Base-by-base conservation (phyloP, 53 echinoderm and acorn worm species). In the Luidia sarsii region DNA sequence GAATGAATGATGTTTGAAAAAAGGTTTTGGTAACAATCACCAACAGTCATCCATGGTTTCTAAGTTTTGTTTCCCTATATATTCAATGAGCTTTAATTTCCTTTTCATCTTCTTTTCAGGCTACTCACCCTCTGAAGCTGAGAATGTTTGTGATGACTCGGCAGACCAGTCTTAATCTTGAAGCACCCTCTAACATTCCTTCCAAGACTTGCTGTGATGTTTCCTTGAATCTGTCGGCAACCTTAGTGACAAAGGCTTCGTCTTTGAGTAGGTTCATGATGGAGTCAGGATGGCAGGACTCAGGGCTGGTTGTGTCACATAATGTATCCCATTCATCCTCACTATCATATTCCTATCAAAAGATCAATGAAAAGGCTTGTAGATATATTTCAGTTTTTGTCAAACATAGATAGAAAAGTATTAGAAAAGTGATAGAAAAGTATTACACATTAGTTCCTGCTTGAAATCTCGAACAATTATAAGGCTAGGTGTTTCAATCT, bases 251-350 rank as follows among this genome's bases (percentile, higher is more conserved):
- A 36, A 97, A 91, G 21, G 68, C 81, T 30, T 86, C 43, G 73
- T 97, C 99, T 33, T 56, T 53, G 13, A 97, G 86, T 1, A 97
- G 71, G 27, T 70, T 67, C 13, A 50, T 63, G 23, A 91, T 79
- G 7, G 90, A 83, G 9, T 34, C 30, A 2, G 93, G 99, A 63
- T 97, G 87, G 8, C 89, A 79, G 49, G 87, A 67, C 49, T 84
- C 89, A 0, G 92, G 95, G 82, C 82, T 85, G 1, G 99, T 94
- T 32, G 85, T 66, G 49, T 97, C 99, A 80, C 99, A 97, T 20
- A 97, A 69, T 22, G 91, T 71, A 48, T 97, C 99, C 99, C 99
- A 97, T 34, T 97, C 99, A 50, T 97, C 99, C 51, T 97, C 99
- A 48, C 99, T 97, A 70, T 97, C 99, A 52, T 86, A 73, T 39